Conservation (phyloP, 2,113 vertebrate species). For the pig (Sus scrofa) region T2T-Sscrofa CM000814.6:94010001-94010500, state of each 20-base stretch:
- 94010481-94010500: neutral
- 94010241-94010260: neutral
- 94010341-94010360: neutral
- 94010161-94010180: neutral
- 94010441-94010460: neutral
- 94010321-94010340: neutral
- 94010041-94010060: fast-evolving
- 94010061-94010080: neutral
- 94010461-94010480: neutral
- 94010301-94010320: neutral
- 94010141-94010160: too few species aligned
- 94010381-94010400: neutral
- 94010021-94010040: neutral
- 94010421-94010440: neutral
- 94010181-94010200: fast-evolving
- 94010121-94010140: fast-evolving
- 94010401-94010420: neutral
- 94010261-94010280: neutral
- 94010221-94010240: neutral
- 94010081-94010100: neutral
- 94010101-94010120: neutral
- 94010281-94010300: neutral
- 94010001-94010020: neutral
- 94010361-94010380: neutral
- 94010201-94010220: neutral